Base-by-base conservation (phyloP, 23 tunicate genomes). In the Phallusia fumigata region DNA sequence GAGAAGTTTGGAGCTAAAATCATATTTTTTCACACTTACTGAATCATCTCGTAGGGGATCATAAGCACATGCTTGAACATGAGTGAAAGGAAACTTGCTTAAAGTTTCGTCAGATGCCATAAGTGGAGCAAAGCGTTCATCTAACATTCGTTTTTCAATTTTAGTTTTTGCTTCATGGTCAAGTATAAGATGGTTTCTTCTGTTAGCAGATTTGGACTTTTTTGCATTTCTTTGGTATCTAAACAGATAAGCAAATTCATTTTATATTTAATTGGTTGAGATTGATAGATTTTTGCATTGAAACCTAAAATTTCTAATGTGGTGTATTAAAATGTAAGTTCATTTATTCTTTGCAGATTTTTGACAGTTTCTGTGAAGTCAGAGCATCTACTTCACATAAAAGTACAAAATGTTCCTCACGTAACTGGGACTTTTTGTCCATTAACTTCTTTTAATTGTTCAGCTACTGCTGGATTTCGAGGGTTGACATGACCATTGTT, bases 31-130 rank as follows among this genome's bases (percentile, higher is more conserved):
- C n/a, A n/a, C 47, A 81, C 85, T 82, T 58, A 88, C 92, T 31
- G 83, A 81, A 77, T 88, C 92, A 77, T 88, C 92, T 21, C 92
- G 75, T n/a, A 88, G 33, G 18, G 86, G 34, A 44, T 88, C 92
- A 74, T 82, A 88, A 30, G 76, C 86, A 75, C 92, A 77, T 16
- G 83, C 85, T 8, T 76, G 52, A 5, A 88, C 64, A 58, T 88
- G 81, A 32, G 87, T 82, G 64, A 32, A 31, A 26, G 92, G 92
- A 18, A 88, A 0, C 44, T 30, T 47, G n/a, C 12, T 32, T 19
- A 88, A 33, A 21, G 26, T 31, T 16, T 75, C 82, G 76, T 88
- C 83, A 0, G 33, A 32, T 15, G 87, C 86, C 51, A 65, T 58
- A 76, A 88, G 50, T 58, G 86, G 85, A 22, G 92, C 77, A 35